A percentile compares a stretch with the other conserved stretches of the same genome.
Conservation (phyloP, 1,140 invertebrate genomes). For the Oppia nitens region DNA sequence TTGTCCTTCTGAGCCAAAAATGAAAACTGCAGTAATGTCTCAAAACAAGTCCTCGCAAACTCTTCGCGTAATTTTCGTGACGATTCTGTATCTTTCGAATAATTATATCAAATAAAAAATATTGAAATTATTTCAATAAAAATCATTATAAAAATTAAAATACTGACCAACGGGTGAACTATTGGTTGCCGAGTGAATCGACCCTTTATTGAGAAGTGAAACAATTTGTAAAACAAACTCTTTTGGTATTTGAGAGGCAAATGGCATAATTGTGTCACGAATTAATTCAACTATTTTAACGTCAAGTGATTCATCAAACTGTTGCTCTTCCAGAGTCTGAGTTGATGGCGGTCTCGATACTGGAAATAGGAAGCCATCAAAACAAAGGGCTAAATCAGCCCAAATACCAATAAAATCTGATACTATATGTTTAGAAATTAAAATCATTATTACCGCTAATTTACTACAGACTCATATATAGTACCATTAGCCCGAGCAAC, state of each 20-base stretch:
- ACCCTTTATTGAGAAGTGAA: conserved; percentile 75
- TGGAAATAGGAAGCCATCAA: conserved; percentile 82
- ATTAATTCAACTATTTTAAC: conserved; percentile 61
- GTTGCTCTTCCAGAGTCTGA: conserved; percentile 58
- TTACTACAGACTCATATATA: conserved; percentile 20
- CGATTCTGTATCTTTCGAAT: conserved; percentile 51
- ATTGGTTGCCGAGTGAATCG: conserved; percentile 67
- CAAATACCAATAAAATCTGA: conserved; percentile 40
- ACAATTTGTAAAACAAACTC: conserved; percentile 74
- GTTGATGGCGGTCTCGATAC: conserved; percentile 40
- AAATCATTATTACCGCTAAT: conserved; percentile 6
- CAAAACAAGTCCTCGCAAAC: conserved; percentile 89
- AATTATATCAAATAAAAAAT: not conserved
- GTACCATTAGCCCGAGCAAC: conserved; percentile 53
- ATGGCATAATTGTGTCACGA: conserved; percentile 64
- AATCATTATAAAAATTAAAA: not conserved
- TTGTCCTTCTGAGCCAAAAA: conserved; percentile 28
- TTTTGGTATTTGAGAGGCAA: conserved; percentile 55
- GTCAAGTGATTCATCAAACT: conserved; percentile 63
- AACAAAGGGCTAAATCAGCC: conserved; percentile 59
- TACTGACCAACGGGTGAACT: conserved; percentile 31
- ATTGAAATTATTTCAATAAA: not conserved
- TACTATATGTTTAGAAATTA: conserved; percentile 23
- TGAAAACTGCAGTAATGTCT: conserved; percentile 86
- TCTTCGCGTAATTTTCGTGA: conserved; percentile 73